phyloP scores from a whole-genome alignment of 2,888 invertebrate genomes.

The Hypomecis punctinalis region DNA sequence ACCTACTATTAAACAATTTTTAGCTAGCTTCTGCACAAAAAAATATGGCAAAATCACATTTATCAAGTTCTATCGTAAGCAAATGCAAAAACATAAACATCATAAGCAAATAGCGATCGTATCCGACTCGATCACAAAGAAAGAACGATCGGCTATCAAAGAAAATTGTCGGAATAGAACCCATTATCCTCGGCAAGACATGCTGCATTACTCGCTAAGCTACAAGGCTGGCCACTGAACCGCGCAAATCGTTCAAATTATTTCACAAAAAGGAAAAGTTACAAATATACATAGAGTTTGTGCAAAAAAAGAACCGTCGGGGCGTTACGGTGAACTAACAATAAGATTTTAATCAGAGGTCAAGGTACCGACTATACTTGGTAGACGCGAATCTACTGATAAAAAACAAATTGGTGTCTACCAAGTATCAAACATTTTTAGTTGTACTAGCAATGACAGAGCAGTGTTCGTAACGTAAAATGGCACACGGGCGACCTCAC shows the following conservation, averaged over 20 bases:
- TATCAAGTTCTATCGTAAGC: background rate
- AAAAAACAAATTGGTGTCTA: no score
- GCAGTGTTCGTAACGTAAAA: no score
- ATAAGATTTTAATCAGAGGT: no score
- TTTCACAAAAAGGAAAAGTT: background rate
- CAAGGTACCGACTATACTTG: no score
- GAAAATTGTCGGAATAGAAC: conserved; percentile 43
- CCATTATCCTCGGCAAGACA: conserved; percentile 43
- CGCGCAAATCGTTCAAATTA: conserved; percentile 7
- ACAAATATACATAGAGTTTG: background rate
- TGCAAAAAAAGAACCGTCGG: no score
- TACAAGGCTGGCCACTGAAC: conserved; percentile 6
- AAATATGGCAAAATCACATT: background rate
- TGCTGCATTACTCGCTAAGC: conserved; percentile 26
- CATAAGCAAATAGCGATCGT: conserved; percentile 11
- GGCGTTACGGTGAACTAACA: no score
- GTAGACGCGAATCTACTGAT: no score
- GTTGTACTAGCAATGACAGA: no score
- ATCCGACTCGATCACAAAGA: conserved; percentile 15
- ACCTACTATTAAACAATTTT: no score
- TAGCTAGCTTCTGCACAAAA: no score
- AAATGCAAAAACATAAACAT: background rate
- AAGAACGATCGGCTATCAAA: conserved; percentile 31
- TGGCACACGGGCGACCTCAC: no score
- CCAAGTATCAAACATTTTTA: no score